Base-by-base conservation (phyloP, 1,140 invertebrate genomes). In the Nephila pilipes region DNA sequence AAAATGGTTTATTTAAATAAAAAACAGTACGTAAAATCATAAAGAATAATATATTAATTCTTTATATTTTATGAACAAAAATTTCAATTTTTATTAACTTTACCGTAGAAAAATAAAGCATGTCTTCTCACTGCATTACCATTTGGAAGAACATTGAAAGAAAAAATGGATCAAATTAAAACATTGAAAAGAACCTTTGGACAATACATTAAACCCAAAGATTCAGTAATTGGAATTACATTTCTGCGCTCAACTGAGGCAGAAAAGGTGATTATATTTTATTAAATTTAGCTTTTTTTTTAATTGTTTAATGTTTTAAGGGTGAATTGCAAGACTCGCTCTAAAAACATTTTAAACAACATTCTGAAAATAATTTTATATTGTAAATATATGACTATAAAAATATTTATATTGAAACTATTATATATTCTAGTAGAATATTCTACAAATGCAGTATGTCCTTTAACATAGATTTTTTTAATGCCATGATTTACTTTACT, bases 261-360 rank as follows among this genome's bases (percentile, higher is more conserved):
- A 65, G 63, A n/a, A 25, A 65, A 29, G 63, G 63, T 65, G 25
- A 65, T 65, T 65, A 65, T n/a, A 65, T 58, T 58, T 65, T 65
- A 14, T 29, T 10, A 29, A 65, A 25, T 20, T 58, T 22, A 0
- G 4, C 5, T 8, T 55, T 18, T 60, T 63, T 63, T 65, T 65
- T 8, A n/a, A 10, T 2, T 65, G n/a, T 20, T 10, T 6, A n/a
- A n/a, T 25, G n/a, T 60, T 60, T 60, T 60, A 60, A 20, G 20
- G 58, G 18, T n/a, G 22, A 58, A 14, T n/a, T 58, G 5, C 1
- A 60, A n/a, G n/a, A n/a, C n/a, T n/a, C n/a, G n/a, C n/a, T n/a
- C n/a, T n/a, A n/a, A n/a, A n/a, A n/a, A n/a, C n/a, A n/a, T n/a
- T n/a, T n/a, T n/a, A n/a, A n/a, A n/a, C n/a, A 20, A n/a, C n/a